Percentiles rank a stretch among this genome's conserved stretches.
Evolutionary conservation across 2,888 invertebrate species (phyloP).

Genomic region (Galeopsomyia nigrocyanea): DNA sequence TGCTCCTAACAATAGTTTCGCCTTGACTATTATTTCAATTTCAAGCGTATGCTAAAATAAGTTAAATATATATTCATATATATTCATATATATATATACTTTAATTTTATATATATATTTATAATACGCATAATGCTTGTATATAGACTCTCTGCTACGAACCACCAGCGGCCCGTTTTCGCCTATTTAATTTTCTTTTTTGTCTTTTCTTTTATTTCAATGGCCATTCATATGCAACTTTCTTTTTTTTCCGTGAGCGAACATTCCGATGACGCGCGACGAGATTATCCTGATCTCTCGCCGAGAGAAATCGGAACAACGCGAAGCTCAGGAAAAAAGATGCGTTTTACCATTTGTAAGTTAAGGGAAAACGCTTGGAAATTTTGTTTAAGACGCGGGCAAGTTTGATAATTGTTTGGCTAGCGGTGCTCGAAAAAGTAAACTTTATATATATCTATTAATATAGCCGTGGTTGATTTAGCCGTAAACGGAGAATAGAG

Average conservation of each 20-base stretch:
- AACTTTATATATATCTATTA: constrained; percentile 24
- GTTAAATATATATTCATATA: constrained; percentile 57
- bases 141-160: constrained; percentile 47
- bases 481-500: constrained; percentile 10
- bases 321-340: constrained; percentile 9
- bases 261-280: constrained; percentile 37
- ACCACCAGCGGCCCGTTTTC: constrained; percentile 49
- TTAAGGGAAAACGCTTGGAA: constrained; percentile 27
- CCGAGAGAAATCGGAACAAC: constrained; percentile 41
- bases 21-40: constrained; percentile 50
- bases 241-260: constrained; percentile 33
- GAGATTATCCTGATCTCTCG: constrained; percentile 48
- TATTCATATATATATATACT: constrained; percentile 53
- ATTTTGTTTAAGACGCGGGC: constrained; percentile 14
- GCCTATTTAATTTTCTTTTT: constrained; percentile 29
- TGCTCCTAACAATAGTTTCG: constrained; percentile 48
- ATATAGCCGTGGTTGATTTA: constrained; percentile 2
- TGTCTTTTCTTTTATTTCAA: constrained; percentile 30
- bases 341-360: constrained; percentile 31
- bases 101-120: constrained; percentile 47
- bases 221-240: constrained; percentile 24
- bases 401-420: not conserved
- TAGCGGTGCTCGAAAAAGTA: constrained; percentile 20
- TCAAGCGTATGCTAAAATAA: constrained; percentile 64
- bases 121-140: constrained; percentile 40